Evolutionary conservation across 1,140 invertebrate genomes (phyloP).

Genomic region (Dendroctonus valens): DNA sequence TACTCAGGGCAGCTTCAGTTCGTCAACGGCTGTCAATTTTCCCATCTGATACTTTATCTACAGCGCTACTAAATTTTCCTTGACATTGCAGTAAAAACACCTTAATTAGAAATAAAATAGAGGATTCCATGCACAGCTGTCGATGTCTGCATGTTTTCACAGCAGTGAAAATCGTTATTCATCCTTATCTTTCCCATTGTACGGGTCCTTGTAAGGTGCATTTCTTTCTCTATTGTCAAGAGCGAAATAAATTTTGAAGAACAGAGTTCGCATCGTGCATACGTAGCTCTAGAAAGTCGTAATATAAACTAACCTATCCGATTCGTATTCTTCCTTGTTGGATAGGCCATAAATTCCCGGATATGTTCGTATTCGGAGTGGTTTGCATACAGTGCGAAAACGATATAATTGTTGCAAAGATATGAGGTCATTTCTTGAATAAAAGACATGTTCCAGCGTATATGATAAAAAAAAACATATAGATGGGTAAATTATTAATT

Average conservation of each 20-base stretch:
- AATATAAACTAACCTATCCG: slow-evolving; percentile 20
- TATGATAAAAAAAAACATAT: no score
- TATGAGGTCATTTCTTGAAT: no score
- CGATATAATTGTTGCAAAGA: no score
- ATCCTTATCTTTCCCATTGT: slow-evolving; percentile 32
- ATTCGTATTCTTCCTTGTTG: slow-evolving; percentile 27
- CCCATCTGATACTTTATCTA: no score
- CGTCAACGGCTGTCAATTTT: no score
- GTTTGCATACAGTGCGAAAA: not conserved
- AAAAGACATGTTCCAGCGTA: no score
- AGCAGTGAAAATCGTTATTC: slow-evolving; percentile 27
- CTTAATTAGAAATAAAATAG: slow-evolving; percentile 26
- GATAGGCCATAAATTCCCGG: slow-evolving; percentile 7
- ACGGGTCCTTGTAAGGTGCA: slow-evolving; percentile 29
- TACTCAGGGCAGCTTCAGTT: no score
- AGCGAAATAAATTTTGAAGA: slow-evolving; percentile 28
- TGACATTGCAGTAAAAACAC: slow-evolving; percentile 1
- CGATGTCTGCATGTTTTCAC: slow-evolving; percentile 24
- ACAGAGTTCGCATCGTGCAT: slow-evolving; percentile 26
- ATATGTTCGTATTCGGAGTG: slow-evolving; percentile 1
- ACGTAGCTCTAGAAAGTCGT: slow-evolving; percentile 22
- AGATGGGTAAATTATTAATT: no score
- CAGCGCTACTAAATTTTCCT: no score
- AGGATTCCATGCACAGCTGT: slow-evolving; percentile 22
- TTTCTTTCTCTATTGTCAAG: slow-evolving; percentile 32